A percentile compares a stretch with the other conserved stretches of the same genome.
phyloP scores from a whole-genome alignment of 2,888 invertebrate genomes.

The Malachius bipustulatus region DNA sequence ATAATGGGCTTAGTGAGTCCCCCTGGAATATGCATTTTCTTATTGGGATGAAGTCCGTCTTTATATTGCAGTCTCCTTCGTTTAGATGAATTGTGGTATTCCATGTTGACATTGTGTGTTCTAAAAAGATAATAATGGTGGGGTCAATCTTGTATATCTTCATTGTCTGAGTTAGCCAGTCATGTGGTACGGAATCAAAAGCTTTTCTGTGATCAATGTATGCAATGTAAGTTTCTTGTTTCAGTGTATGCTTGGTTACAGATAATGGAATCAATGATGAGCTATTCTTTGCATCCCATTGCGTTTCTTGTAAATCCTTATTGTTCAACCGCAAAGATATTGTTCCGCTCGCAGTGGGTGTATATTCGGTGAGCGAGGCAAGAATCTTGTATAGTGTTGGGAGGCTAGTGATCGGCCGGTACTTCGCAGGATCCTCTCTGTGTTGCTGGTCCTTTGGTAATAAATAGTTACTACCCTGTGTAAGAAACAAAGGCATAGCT shows the following conservation, averaged over 20 bases:
- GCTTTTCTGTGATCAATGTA: conserved; percentile 5
- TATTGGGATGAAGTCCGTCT: no score
- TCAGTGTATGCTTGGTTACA: no score
- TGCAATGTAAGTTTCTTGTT: no score
- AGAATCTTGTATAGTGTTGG: conserved; percentile 6
- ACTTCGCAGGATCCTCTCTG: neutral
- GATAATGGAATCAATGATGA: conserved; percentile 2
- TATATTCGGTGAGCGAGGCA: neutral
- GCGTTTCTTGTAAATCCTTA: neutral
- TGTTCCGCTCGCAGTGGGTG: no score
- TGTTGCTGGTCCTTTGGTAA: neutral
- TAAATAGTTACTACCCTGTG: neutral
- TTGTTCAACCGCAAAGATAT: neutral
- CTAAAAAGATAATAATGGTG: neutral
- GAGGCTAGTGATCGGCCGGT: conserved; percentile 2
- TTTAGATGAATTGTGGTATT: no score
- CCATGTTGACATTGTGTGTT: neutral
- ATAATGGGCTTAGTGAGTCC: no score
- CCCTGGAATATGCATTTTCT: no score
- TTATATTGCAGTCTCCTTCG: no score
- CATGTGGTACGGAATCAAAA: conserved; percentile 4
- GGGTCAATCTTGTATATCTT: conserved; percentile 2
- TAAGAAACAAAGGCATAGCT: neutral
- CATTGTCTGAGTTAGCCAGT: neutral
- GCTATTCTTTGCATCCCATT: conserved; percentile 6